phyloP scores from a whole-genome alignment of 2,888 invertebrate species.

The Catocala nupta region DNA sequence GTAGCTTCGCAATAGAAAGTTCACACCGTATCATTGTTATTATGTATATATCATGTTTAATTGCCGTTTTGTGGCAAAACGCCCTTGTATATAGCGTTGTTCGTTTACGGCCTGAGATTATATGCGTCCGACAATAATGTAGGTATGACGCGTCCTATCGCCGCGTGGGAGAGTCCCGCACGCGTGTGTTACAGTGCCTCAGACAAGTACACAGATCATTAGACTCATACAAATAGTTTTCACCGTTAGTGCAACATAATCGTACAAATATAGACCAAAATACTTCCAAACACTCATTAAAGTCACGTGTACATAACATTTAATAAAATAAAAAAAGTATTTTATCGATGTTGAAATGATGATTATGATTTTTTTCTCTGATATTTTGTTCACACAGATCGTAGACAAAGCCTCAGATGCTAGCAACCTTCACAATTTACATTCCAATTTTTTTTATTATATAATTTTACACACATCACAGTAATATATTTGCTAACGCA shows the following conservation, averaged over 20 bases:
- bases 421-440: conserved; percentile 74
- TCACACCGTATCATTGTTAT: conserved; percentile 46
- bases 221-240: conserved; percentile 54
- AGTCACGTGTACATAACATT: conserved; percentile 69
- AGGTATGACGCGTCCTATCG: conserved; percentile 37
- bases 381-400: conserved; percentile 62
- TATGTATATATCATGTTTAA: conserved; percentile 65
- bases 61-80: conserved; percentile 55
- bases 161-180: conserved; percentile 6
- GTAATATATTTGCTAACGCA: conserved; percentile 59
- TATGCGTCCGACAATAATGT: conserved; percentile 74
- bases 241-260: conserved; percentile 80
- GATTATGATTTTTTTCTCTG: conserved; percentile 62
- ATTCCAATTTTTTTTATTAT: conserved; percentile 68
- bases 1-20: conserved; percentile 34
- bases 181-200: conserved; percentile 66
- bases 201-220: conserved; percentile 54
- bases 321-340: conserved; percentile 55
- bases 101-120: conserved; percentile 64
- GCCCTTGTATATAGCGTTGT: conserved; percentile 67
- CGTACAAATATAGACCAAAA: conserved; percentile 86
- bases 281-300: conserved; percentile 72
- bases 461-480: conserved; percentile 46
- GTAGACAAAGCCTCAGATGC: conserved; percentile 81
- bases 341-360: conserved; percentile 71